These are phyloP conservation scores for Bucco capensis DNA, from an alignment of 2,113 vertebrate species.

Conservation along the genomic window DNA sequence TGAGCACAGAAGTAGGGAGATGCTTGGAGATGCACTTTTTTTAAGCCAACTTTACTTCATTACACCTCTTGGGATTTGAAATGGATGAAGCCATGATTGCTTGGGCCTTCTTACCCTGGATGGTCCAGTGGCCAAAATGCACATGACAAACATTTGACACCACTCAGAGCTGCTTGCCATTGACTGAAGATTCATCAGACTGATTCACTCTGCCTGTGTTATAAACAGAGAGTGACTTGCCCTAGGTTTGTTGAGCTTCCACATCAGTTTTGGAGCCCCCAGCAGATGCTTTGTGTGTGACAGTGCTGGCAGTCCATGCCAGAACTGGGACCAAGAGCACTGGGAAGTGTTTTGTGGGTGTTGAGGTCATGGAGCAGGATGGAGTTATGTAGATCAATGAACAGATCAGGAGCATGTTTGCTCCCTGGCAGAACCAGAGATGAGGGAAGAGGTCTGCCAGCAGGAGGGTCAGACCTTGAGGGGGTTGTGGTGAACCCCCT, in stretches of 20 bases:
- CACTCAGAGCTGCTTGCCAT: background rate
- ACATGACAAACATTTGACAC: background rate
- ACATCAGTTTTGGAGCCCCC: no score
- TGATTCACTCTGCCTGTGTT: background rate
- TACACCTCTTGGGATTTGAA: no score
- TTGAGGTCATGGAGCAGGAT: background rate
- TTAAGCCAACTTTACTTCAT: conserved; percentile 8
- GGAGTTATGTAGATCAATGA: background rate
- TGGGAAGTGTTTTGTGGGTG: background rate
- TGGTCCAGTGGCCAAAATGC: background rate
- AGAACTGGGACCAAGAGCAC: accelerated
- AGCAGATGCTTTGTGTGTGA: background rate
- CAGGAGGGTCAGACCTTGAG: background rate
- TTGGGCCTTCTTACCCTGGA: background rate
- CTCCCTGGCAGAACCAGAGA: background rate
- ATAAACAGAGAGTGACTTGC: background rate
- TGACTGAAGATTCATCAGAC: background rate
- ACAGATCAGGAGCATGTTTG: background rate
- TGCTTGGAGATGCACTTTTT: background rate
- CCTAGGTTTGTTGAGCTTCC: background rate
- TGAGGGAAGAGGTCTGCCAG: background rate
- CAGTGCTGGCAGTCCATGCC: background rate
- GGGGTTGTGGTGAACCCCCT: background rate
- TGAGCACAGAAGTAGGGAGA: background rate
- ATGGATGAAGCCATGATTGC: no score